Evolutionary conservation across 2,113 vertebrate species (phyloP).

Genomic region (Motacilla alba): DNA sequence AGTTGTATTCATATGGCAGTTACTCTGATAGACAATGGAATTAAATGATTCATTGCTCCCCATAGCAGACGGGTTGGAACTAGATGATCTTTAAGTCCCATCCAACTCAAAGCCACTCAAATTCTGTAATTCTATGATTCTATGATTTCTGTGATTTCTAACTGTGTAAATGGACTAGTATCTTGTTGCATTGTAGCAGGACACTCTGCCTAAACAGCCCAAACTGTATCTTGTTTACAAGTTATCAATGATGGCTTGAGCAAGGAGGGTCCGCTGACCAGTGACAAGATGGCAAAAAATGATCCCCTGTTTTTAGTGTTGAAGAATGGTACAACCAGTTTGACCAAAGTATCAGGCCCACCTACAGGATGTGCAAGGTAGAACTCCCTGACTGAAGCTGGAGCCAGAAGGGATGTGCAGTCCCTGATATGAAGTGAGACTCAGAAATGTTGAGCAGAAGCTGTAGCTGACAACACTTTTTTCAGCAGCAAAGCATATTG

Average conservation of each 20-base stretch:
- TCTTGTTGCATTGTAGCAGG: not conserved
- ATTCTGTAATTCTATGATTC: not conserved
- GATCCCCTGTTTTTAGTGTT: not conserved
- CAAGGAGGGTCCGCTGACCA: not conserved
- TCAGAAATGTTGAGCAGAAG: not conserved
- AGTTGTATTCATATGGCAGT: not conserved
- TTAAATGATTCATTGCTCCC: not conserved
- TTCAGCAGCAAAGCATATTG: not conserved
- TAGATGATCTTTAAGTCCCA: not conserved
- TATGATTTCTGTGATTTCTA: not conserved
- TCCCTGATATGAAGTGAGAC: not conserved
- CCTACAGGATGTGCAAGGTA: fast-evolving
- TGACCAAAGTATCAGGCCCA: not conserved
- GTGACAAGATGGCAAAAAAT: not conserved
- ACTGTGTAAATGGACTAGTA: not conserved
- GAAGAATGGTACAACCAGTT: not conserved
- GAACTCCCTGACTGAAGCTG: not conserved
- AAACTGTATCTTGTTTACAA: not conserved
- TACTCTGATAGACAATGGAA: not conserved
- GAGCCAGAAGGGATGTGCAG: not conserved
- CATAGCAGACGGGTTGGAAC: not conserved
- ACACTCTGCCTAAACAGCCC: too few relatives aligned
- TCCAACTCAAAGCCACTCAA: not conserved
- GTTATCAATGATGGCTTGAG: not conserved
- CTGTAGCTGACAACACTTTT: not conserved